A percentile compares a stretch with the other conserved stretches of the same genome.
Conservation (phyloP, 2,888 invertebrate species). For the Drosophila longiperda region DNA sequence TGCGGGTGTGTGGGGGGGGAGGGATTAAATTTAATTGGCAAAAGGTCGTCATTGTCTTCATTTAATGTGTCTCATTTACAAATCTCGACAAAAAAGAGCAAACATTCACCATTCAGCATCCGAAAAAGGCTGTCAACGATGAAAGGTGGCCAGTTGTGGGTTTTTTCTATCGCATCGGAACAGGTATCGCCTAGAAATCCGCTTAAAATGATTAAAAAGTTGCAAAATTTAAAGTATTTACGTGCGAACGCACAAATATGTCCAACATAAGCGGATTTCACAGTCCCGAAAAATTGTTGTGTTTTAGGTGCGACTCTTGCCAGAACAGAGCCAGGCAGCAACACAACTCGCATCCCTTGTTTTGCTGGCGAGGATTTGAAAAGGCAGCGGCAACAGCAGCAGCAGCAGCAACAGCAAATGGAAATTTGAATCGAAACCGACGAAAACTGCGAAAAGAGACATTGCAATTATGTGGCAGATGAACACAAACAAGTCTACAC, state of each 20-base stretch:
- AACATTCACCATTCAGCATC: constrained; percentile 14
- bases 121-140: constrained; percentile 23
- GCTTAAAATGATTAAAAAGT: constrained; percentile 81
- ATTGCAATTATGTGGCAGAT: constrained; percentile 65
- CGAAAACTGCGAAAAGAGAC: constrained; percentile 53
- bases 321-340: background rate
- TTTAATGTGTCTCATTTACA: constrained; percentile 51
- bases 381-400: constrained; percentile 31
- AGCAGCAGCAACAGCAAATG: constrained; percentile 36
- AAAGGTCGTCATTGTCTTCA: constrained; percentile 33
- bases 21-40: constrained; percentile 58
- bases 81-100: constrained; percentile 29
- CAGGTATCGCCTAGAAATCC: constrained; percentile 71
- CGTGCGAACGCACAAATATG: constrained; percentile 74
- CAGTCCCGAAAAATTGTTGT: constrained; percentile 36
- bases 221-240: constrained; percentile 76
- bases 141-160: constrained; percentile 4
- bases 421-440: constrained; percentile 52
- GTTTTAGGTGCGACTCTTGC: constrained; percentile 34
- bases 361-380: constrained; percentile 20
- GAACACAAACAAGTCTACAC: constrained; percentile 42
- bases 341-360: constrained; percentile 14
- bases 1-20: background rate
- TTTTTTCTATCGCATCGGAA: constrained; percentile 47
- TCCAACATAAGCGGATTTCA: constrained; percentile 75